These are phyloP conservation scores for Carcinoscorpius rotundicauda DNA, from an alignment of 1,140 invertebrate genomes.

Conservation along the genomic window DNA sequence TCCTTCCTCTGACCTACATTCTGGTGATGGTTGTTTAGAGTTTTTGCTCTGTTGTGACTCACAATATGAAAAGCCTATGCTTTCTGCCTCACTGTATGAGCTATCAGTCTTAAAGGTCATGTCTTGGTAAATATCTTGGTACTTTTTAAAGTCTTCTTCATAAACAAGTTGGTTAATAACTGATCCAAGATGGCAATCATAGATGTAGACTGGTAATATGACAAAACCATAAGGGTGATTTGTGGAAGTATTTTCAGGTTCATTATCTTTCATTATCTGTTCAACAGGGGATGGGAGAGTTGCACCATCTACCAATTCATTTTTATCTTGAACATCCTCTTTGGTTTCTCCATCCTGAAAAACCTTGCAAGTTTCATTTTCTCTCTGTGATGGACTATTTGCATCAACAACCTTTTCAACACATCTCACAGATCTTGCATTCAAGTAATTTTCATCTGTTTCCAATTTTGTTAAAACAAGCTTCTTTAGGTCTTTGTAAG, in stretches of 20 bases:
- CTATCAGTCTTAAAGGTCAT: constrained; percentile 29
- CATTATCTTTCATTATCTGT: background rate
- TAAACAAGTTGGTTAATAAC: constrained; percentile 47
- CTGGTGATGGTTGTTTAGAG: constrained; percentile 21
- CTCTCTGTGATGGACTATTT: too few species aligned
- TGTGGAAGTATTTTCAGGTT: background rate
- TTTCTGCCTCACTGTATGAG: constrained; percentile 12
- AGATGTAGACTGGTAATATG: constrained; percentile 51
- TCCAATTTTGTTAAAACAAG: constrained; percentile 9
- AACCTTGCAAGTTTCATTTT: background rate
- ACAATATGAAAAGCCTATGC: constrained; percentile 10
- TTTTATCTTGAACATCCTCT: background rate
- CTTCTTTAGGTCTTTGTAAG: constrained; percentile 35
- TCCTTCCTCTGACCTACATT: constrained; percentile 27
- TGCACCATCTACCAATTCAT: background rate
- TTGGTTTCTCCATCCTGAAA: background rate
- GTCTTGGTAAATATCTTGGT: constrained; percentile 32
- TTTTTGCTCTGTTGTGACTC: constrained; percentile 23
- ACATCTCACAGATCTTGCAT: background rate
- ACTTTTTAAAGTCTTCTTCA: constrained; percentile 31
- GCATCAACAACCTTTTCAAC: background rate
- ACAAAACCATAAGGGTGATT: constrained; percentile 25
- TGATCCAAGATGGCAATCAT: constrained; percentile 48
- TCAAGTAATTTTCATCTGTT: background rate
- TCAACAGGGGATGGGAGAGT: background rate